These are phyloP conservation scores for Neosilurus hyrtlii DNA, from an alignment of 2,797 vertebrate genomes.

Conservation along the genomic window DNA sequence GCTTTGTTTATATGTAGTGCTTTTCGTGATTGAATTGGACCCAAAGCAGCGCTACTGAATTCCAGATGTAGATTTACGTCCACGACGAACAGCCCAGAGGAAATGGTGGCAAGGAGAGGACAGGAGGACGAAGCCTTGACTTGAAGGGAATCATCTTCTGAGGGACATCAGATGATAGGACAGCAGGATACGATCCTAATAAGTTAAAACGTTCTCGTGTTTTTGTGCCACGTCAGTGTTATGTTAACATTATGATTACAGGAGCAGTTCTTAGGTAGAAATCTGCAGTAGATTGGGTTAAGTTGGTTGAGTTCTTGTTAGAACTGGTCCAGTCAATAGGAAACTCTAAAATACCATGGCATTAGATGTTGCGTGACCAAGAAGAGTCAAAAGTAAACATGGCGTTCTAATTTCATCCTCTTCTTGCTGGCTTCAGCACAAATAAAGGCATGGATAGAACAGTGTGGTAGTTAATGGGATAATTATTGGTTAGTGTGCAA, in stretches of 20 bases:
- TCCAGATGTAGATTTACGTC: background rate
- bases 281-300: no score
- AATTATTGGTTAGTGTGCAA: slow-evolving; percentile 19
- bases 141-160: background rate
- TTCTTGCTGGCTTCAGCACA: background rate
- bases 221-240: background rate
- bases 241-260: background rate
- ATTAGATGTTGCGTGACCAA: background rate
- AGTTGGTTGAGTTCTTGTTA: background rate
- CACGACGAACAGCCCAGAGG: background rate
- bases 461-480: background rate
- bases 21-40: background rate
- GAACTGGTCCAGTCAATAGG: background rate
- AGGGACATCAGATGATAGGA: background rate
- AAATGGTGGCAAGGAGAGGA: background rate
- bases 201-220: background rate
- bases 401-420: background rate
- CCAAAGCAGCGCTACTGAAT: background rate
- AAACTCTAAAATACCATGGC: background rate
- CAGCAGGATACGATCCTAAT: no score
- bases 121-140: background rate
- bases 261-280: no score
- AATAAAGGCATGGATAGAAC: background rate
- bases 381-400: background rate
- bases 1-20: background rate